These are phyloP conservation scores for Diarsia dahlii DNA, from an alignment of 2,888 invertebrate species.

Conservation along the genomic window DNA sequence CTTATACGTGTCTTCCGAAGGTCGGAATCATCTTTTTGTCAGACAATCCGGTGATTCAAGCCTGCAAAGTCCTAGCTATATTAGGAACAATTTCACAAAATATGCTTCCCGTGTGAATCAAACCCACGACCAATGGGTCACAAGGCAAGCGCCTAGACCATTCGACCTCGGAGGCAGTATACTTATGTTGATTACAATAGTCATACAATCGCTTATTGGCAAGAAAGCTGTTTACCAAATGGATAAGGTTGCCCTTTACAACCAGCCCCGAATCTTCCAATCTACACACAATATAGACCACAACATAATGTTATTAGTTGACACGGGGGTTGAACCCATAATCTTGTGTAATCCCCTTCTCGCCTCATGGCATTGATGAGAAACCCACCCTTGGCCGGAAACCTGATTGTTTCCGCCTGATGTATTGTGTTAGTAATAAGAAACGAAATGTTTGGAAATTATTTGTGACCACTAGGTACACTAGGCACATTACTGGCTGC, in stretches of 20 bases:
- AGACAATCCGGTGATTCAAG: too few relatives aligned
- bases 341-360: slow-evolving; percentile 28
- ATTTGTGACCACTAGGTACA: background rate
- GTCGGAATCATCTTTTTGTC: too few relatives aligned
- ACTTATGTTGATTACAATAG: background rate
- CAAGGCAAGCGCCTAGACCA: too few relatives aligned
- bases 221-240: background rate
- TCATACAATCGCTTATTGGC: background rate
- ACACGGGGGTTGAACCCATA: background rate
- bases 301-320: slow-evolving; percentile 29
- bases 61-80: too few relatives aligned
- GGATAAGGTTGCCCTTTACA: background rate
- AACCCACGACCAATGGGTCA: too few relatives aligned
- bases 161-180: too few relatives aligned
- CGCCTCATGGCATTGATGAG: slow-evolving; percentile 7
- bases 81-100: too few relatives aligned
- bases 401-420: background rate
- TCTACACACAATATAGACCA: slow-evolving; percentile 30
- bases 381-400: slow-evolving; percentile 3
- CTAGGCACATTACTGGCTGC: too few relatives aligned
- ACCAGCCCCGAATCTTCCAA: background rate
- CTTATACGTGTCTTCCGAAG: too few relatives aligned
- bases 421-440: background rate
- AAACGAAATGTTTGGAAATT: background rate
- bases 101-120: too few relatives aligned